phyloP scores from a whole-genome alignment of 2,797 vertebrate genomes.

The Rhinichthys osculus region DNA sequence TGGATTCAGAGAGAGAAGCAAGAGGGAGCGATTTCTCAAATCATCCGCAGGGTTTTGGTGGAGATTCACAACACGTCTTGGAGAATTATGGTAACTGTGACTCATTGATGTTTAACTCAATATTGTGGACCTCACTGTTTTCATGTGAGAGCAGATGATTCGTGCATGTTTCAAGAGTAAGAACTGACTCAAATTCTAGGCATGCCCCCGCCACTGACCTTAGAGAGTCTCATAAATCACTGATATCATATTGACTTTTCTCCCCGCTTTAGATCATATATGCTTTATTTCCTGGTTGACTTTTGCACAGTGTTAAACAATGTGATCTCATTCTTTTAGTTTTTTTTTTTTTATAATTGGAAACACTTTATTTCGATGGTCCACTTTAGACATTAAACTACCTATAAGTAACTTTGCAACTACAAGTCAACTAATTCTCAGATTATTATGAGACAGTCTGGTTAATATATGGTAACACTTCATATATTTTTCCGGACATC shows the following conservation, averaged over 20 bases:
- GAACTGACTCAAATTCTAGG: background rate
- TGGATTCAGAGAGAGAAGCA: conserved; percentile 36
- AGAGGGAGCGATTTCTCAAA: conserved; percentile 18
- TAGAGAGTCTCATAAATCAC: conserved; percentile 1
- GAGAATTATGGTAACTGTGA: background rate
- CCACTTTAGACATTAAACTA: background rate
- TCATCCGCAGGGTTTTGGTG: conserved; percentile 32
- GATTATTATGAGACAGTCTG: no score
- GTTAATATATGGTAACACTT: no score
- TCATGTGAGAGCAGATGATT: background rate
- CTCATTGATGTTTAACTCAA: background rate
- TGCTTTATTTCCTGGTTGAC: background rate
- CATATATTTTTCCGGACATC: no score
- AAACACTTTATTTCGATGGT: background rate
- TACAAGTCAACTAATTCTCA: background rate
- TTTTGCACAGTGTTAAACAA: background rate
- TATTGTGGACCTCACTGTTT: conserved; percentile 12
- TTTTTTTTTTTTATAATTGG: background rate
- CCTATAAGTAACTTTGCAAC: background rate
- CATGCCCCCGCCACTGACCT: background rate
- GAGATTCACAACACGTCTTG: conserved; percentile 9
- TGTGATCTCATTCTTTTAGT: background rate
- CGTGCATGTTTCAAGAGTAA: background rate
- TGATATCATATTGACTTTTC: background rate
- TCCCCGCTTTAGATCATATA: background rate